Conservation (phyloP, 2,113 vertebrate genomes). For the Prochilodus magdalenae region DNA sequence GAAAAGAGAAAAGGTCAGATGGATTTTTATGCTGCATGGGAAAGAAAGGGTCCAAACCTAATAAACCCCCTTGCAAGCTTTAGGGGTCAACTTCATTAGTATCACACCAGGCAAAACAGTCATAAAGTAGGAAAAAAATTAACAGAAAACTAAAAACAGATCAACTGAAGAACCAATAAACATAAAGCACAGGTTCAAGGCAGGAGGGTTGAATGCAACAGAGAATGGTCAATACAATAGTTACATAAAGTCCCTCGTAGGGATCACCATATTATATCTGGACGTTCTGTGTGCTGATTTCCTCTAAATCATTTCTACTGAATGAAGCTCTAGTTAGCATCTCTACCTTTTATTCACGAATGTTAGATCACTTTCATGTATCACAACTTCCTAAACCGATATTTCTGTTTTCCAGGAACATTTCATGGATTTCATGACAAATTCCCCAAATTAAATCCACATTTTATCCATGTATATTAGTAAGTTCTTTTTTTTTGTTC, state of each 20-base stretch:
- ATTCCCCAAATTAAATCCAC: too few species aligned
- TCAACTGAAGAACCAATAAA: constrained; percentile 60
- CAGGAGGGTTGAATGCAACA: constrained; percentile 74
- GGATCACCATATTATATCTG: constrained; percentile 73
- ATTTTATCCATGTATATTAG: too few species aligned
- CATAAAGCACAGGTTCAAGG: constrained; percentile 76
- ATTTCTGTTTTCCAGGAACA: too few species aligned
- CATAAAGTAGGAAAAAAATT: constrained; percentile 70
- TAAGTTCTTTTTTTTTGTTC: too few species aligned
- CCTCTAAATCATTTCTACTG: neutral
- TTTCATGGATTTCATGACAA: too few species aligned
- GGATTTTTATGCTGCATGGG: constrained; percentile 64
- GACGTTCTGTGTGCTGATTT: constrained; percentile 44
- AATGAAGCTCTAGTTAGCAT: constrained; percentile 32
- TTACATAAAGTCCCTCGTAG: constrained; percentile 81
- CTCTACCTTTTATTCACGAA: constrained; percentile 63
- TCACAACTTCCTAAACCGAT: neutral
- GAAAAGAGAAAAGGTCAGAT: constrained; percentile 42
- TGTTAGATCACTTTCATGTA: constrained; percentile 41
- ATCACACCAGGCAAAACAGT: constrained; percentile 80
- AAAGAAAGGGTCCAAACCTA: constrained; percentile 47
- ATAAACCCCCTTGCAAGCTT: constrained; percentile 49
- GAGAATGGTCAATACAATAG: constrained; percentile 77
- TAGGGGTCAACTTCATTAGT: constrained; percentile 82
- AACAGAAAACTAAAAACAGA: constrained; percentile 70